phyloP scores from a whole-genome alignment of 2,888 invertebrate species.

The Stratiomys singularior region DNA sequence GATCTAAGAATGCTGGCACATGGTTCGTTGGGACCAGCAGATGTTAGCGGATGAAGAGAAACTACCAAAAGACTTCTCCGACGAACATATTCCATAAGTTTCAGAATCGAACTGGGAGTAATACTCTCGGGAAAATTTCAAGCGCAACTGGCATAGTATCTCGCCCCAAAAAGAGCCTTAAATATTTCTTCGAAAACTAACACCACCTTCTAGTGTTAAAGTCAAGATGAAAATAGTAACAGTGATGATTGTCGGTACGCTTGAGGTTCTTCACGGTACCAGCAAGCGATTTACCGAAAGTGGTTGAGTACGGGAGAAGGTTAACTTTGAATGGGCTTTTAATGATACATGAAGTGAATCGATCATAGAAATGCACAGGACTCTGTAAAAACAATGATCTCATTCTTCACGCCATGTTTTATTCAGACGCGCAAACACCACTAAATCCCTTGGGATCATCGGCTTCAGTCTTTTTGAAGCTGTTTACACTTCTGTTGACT shows the following conservation, averaged over 20 bases:
- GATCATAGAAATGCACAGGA: neutral
- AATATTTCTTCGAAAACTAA: neutral
- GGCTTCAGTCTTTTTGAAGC: slow-evolving; percentile 42
- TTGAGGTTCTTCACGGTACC: neutral
- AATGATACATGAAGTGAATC: slow-evolving; percentile 40
- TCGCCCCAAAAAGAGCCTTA: neutral
- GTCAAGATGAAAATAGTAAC: neutral
- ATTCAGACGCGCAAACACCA: slow-evolving; percentile 46
- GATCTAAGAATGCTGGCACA: neutral
- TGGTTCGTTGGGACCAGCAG: no score
- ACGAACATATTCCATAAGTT: no score
- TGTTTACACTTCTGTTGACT: slow-evolving; percentile 45
- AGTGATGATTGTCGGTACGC: neutral
- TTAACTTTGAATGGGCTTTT: slow-evolving; percentile 37
- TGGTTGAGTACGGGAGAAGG: slow-evolving; percentile 34
- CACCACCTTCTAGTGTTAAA: slow-evolving; percentile 20
- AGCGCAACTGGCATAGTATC: neutral
- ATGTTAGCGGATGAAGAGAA: neutral
- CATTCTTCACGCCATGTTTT: slow-evolving; percentile 50
- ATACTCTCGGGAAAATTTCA: neutral
- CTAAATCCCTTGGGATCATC: slow-evolving; percentile 35
- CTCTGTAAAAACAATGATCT: slow-evolving; percentile 49
- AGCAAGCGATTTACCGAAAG: slow-evolving; percentile 20
- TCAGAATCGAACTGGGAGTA: no score
- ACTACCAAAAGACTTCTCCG: neutral